These are phyloP conservation scores for Meiosimyza decipiens DNA, from an alignment of 2,888 invertebrate species.

Conservation along the genomic window DNA sequence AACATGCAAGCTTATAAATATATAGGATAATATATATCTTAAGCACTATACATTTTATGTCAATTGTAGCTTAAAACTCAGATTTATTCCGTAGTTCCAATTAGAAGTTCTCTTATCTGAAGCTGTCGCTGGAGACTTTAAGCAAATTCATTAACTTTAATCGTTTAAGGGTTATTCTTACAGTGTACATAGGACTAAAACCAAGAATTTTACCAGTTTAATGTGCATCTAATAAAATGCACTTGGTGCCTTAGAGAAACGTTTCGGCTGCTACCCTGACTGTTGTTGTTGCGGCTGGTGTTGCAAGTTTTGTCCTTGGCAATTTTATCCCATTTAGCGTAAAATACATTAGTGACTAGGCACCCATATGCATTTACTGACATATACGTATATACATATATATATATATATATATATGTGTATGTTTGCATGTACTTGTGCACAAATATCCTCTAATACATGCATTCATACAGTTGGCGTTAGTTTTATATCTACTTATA, in stretches of 20 bases:
- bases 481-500: background rate
- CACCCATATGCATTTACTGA: background rate
- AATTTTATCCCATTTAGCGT: slow-evolving; percentile 32
- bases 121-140: too few species aligned
- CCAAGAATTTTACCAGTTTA: background rate
- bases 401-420: too few species aligned
- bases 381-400: too few species aligned
- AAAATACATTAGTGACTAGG: slow-evolving; percentile 38
- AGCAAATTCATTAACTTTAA: too few species aligned
- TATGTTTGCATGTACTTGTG: background rate
- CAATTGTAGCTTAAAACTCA: too few species aligned
- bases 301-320: slow-evolving; percentile 18
- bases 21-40: too few species aligned
- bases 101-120: too few species aligned
- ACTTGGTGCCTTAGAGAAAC: slow-evolving; percentile 18
- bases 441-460: background rate
- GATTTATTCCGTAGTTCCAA: too few species aligned
- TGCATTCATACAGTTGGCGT: background rate
- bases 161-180: too few species aligned
- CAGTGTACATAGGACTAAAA: background rate
- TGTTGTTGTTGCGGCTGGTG: slow-evolving; percentile 20
- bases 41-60: too few species aligned
- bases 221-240: slow-evolving; percentile 35
- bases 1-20: too few species aligned
- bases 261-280: background rate